Conservation (phyloP, 2,113 vertebrate species). For the Bombycilla garrulus region DNA sequence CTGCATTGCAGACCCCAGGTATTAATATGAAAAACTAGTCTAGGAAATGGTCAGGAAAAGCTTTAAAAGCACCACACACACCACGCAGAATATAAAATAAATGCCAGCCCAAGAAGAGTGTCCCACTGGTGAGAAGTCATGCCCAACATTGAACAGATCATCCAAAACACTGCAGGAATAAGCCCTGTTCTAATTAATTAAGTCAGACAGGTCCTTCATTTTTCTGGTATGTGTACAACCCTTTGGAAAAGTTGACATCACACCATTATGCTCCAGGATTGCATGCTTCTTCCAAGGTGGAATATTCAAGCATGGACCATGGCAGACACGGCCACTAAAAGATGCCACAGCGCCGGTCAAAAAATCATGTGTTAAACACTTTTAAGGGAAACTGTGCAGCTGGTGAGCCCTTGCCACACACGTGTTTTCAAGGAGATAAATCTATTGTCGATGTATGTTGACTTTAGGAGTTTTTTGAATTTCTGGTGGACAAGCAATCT, state of each 20-base stretch:
- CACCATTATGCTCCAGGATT: background rate
- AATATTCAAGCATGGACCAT: background rate
- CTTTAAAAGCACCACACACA: background rate
- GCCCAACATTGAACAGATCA: background rate
- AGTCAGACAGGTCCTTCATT: background rate
- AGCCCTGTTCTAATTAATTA: background rate
- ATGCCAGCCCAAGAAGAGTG: background rate
- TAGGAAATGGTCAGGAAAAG: background rate
- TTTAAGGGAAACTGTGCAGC: background rate
- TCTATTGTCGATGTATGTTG: background rate
- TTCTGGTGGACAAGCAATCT: background rate
- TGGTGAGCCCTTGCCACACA: background rate
- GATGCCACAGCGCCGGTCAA: fast-evolving
- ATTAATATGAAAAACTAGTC: background rate
- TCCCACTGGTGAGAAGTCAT: background rate
- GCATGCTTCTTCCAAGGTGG: background rate
- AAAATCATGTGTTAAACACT: background rate
- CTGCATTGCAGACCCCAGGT: background rate
- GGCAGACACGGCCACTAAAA: background rate
- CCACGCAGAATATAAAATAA: background rate
- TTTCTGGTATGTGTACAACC: background rate
- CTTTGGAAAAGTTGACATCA: fast-evolving
- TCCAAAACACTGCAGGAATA: background rate
- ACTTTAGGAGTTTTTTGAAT: background rate
- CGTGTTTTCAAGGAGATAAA: background rate